These are phyloP conservation scores for Cephalotes varians DNA, from an alignment of 2,888 invertebrate species.

Conservation along the genomic window DNA sequence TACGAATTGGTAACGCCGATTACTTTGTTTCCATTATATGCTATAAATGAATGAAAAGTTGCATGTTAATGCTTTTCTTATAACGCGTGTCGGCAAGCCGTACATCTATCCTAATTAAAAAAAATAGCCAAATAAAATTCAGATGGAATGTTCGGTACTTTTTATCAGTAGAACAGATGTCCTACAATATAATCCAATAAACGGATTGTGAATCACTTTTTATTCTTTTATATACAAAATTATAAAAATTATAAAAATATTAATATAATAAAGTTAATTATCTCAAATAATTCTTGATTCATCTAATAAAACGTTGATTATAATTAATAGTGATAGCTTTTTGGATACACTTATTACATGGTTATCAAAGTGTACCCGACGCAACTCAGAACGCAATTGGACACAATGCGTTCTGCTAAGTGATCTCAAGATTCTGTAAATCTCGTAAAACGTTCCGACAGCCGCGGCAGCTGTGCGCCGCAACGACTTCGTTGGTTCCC, in stretches of 20 bases:
- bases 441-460: constrained; percentile 59
- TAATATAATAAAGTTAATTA: background rate
- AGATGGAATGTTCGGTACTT: background rate
- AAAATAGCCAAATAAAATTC: background rate
- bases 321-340: constrained; percentile 15
- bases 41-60: no score
- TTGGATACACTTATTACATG: constrained; percentile 19
- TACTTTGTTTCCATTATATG: no score
- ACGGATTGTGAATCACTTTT: no score
- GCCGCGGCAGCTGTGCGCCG: constrained; percentile 23
- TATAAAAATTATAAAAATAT: background rate
- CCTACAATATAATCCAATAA: no score
- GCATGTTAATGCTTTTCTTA: no score
- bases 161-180: background rate
- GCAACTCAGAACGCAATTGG: constrained; percentile 26
- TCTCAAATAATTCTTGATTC: background rate
- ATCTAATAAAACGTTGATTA: background rate
- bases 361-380: constrained; percentile 48
- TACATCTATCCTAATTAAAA: background rate
- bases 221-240: background rate
- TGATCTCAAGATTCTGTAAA: constrained; percentile 46
- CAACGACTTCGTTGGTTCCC: constrained; percentile 18
- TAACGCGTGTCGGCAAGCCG: background rate
- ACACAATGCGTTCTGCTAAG: constrained; percentile 16
- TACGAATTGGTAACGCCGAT: no score